Conservation (phyloP, 2,797 vertebrate genomes). For the Oreonectes daqikongensis region DNA sequence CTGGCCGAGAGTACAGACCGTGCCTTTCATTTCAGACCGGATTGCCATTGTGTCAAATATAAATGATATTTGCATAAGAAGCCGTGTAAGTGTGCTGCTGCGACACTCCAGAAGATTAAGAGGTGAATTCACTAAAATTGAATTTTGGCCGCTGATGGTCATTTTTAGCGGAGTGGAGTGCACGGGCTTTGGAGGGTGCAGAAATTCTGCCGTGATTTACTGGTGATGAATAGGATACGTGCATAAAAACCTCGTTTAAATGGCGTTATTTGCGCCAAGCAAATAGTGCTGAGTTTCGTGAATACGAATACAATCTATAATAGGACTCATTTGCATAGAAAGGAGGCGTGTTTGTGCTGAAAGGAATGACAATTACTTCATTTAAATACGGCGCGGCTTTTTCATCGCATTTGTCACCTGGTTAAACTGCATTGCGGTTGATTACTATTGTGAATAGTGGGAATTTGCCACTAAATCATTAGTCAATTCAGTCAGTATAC, state of each 20-base stretch:
- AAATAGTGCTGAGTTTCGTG: not conserved
- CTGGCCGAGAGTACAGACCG: not conserved
- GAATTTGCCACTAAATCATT: not conserved
- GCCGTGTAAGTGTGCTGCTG: not conserved
- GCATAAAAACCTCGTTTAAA: not conserved
- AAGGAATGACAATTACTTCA: not conserved
- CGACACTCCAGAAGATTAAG: not conserved
- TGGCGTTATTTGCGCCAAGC: not conserved
- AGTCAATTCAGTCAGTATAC: not conserved
- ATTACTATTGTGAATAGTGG: too few species aligned
- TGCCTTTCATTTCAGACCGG: slow-evolving; percentile 3
- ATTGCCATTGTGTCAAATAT: slow-evolving; percentile 22
- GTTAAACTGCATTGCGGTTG: not conserved
- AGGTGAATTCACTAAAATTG: not conserved
- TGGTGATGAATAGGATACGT: not conserved
- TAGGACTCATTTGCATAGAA: not conserved
- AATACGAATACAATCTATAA: not conserved
- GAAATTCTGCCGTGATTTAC: not conserved
- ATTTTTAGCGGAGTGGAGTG: not conserved
- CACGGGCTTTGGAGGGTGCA: not conserved
- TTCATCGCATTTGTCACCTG: not conserved
- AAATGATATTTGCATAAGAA: slow-evolving; percentile 29
- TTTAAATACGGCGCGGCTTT: not conserved
- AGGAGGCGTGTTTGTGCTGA: not conserved
- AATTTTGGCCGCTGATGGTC: not conserved